These are phyloP conservation scores for Gryon sp. DNA, from an alignment of 1,140 invertebrate genomes.

Conservation along the genomic window DNA sequence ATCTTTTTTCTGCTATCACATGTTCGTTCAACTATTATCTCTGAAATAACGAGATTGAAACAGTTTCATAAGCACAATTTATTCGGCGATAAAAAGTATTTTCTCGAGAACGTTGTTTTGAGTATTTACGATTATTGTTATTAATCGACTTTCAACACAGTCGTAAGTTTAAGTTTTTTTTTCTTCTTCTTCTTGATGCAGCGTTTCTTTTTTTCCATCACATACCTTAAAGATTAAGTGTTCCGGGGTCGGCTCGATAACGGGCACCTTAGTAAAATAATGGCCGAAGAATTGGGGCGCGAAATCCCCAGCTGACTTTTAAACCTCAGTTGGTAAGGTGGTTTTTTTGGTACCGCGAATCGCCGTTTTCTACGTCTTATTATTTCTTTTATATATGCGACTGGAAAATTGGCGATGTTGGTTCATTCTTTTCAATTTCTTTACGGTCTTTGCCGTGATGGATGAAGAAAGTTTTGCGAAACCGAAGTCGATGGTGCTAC, in stretches of 20 bases:
- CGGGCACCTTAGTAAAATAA: constrained; percentile 57
- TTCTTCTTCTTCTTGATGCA: too few species aligned
- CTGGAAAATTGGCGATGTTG: constrained; percentile 49
- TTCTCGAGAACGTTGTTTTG: not conserved
- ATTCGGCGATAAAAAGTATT: constrained; percentile 2
- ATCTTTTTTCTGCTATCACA: constrained; percentile 1
- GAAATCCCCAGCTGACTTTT: constrained; percentile 55
- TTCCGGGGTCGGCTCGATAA: constrained; percentile 43
- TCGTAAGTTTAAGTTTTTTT: too few species aligned
- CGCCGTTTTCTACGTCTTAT: constrained; percentile 51
- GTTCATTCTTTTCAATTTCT: constrained; percentile 55
- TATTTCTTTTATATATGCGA: constrained; percentile 45
- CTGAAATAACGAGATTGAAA: not conserved
- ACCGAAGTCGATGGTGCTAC: constrained; percentile 23
- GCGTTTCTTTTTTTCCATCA: constrained; percentile 11
- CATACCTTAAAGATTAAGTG: constrained; percentile 35
- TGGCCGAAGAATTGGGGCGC: constrained; percentile 57
- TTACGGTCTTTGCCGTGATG: constrained; percentile 22
- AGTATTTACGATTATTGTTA: constrained; percentile 25
- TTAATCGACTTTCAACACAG: constrained; percentile 1
- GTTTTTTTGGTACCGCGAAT: constrained; percentile 19
- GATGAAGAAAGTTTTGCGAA: constrained; percentile 39
- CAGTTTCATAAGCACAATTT: constrained; percentile 6
- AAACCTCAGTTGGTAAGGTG: constrained; percentile 9
- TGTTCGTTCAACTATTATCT: too few species aligned